Conservation (phyloP, 2,113 vertebrate species). For the Calyptommatus sinebrachiatus region DNA sequence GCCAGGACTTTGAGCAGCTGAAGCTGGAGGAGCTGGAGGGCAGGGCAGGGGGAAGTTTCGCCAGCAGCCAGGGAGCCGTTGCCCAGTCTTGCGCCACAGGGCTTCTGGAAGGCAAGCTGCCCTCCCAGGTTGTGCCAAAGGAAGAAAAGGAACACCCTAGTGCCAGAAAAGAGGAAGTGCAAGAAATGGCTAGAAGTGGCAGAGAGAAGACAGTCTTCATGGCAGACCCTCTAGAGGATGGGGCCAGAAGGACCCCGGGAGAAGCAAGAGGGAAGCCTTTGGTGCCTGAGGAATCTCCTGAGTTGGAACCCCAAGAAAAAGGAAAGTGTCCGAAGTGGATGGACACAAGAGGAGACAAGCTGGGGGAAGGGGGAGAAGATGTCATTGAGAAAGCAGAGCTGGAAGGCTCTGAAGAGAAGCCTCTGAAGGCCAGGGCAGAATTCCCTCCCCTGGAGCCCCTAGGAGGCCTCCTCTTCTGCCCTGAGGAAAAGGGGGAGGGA, state of each 20-base stretch:
- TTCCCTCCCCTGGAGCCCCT: conserved; percentile 54
- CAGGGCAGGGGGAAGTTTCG: conserved; percentile 32
- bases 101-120: conserved; percentile 43
- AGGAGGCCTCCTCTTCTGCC: conserved; percentile 5
- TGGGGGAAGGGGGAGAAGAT: conserved; percentile 76
- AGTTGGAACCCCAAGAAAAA: conserved; percentile 32
- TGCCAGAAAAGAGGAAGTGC: conserved; percentile 52
- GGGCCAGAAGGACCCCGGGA: conserved; percentile 52
- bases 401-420: conserved; percentile 84
- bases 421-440: conserved; percentile 57
- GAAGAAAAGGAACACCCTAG: conserved; percentile 64
- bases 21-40: conserved; percentile 76
- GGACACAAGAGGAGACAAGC: conserved; percentile 75
- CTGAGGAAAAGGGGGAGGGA: conserved; percentile 49
- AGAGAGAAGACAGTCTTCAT: conserved; percentile 72
- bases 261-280: conserved; percentile 24
- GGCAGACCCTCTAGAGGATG: conserved; percentile 58
- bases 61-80: conserved; percentile 37
- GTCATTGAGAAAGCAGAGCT: conserved; percentile 92
- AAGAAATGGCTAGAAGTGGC: conserved; percentile 58
- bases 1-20: conserved; percentile 92
- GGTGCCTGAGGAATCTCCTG: conserved; percentile 5
- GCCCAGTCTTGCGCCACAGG: conserved; percentile 42
- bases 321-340: conserved; percentile 54
- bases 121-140: conserved; percentile 57